Conservation (phyloP, 2,113 vertebrate species). For the Bambusicola thoracicus region DNA sequence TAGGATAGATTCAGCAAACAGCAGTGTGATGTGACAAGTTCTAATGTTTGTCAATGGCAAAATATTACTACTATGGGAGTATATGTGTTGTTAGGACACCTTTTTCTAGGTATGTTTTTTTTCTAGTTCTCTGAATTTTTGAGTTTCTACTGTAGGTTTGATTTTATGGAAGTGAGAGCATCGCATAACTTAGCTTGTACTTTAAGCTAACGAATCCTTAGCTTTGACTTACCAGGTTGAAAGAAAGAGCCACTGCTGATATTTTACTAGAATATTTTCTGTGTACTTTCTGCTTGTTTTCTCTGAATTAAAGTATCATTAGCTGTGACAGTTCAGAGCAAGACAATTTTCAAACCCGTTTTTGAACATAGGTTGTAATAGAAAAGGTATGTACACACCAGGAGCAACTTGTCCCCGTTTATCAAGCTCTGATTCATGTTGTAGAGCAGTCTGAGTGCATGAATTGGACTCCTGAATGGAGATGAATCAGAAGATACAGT, state of each 20-base stretch:
- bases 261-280: background rate
- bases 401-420: background rate
- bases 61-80: background rate
- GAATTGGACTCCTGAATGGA: background rate
- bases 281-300: background rate
- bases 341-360: background rate
- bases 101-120: background rate
- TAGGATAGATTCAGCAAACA: background rate
- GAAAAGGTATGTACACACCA: background rate
- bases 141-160: background rate
- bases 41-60: background rate
- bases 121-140: background rate
- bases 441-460: background rate
- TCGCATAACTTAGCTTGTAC: constrained; percentile 39
- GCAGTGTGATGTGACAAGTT: background rate
- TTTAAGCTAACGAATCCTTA: background rate
- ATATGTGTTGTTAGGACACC: background rate
- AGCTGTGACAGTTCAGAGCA: background rate
- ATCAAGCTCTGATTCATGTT: background rate
- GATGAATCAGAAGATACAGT: background rate
- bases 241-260: background rate
- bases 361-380: background rate
- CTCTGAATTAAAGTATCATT: background rate
- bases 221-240: constrained; percentile 33
- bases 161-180: constrained; percentile 28